A percentile compares a stretch with the other conserved stretches of the same genome.
phyloP scores from a whole-genome alignment of 2,113 vertebrate genomes.

The Camelus dromedarius region DNA sequence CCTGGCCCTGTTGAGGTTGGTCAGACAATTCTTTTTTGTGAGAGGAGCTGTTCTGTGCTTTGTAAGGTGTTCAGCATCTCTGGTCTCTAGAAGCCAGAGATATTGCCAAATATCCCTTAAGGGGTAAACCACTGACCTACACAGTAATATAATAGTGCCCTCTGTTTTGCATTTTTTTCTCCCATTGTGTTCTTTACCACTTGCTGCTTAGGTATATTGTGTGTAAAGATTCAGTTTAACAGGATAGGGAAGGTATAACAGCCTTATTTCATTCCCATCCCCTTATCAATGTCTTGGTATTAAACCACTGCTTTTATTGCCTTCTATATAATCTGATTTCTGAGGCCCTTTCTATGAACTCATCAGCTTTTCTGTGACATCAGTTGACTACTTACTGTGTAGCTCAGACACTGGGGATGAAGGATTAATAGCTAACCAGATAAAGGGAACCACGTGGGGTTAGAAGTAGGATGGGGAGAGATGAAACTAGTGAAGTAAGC shows the following conservation, averaged over 20 bases:
- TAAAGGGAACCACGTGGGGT: background rate
- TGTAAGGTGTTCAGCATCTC: background rate
- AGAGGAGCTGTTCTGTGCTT: background rate
- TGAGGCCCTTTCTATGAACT: slow-evolving; percentile 24
- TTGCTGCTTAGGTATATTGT: background rate
- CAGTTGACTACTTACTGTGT: background rate
- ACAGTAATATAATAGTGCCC: background rate
- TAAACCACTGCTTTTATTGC: slow-evolving; percentile 16
- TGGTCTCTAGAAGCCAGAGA: background rate
- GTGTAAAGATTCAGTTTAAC: background rate
- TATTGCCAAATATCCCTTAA: background rate
- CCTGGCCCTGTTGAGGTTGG: background rate
- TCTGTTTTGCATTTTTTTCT: background rate
- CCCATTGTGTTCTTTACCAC: background rate
- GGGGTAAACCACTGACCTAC: background rate
- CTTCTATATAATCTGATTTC: background rate
- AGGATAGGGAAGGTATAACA: background rate
- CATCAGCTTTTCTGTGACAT: background rate
- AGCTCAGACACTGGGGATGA: background rate
- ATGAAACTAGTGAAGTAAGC: background rate
- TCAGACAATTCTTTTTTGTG: background rate
- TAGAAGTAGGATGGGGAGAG: background rate
- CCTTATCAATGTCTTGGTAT: background rate
- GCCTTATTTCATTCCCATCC: background rate
- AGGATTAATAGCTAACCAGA: background rate